Conservation (phyloP, 2,797 vertebrate genomes). For the Arnoldichthys spilopterus region DNA sequence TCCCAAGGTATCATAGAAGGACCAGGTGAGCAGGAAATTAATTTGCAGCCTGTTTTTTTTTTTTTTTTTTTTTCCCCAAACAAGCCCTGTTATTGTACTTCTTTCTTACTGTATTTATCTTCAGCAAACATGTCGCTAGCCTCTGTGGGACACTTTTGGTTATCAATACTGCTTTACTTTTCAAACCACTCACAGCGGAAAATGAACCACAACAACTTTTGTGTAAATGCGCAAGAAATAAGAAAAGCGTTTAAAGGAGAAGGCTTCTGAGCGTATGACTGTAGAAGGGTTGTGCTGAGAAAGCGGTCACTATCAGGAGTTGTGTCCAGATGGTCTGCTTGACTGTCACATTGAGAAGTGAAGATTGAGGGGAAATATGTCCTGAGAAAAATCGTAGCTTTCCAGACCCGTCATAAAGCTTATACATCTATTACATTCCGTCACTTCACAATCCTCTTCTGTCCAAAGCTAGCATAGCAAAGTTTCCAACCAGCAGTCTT, state of each 20-base stretch:
- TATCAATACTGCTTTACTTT: not conserved
- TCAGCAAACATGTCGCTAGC: constrained; percentile 6
- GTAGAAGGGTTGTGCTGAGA: not conserved
- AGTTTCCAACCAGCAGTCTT: constrained; percentile 38
- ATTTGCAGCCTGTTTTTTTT: not conserved
- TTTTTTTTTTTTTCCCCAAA: not conserved
- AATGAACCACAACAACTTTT: not conserved
- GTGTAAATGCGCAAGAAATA: not conserved
- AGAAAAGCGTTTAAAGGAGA: not conserved
- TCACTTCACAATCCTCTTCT: constrained; percentile 52
- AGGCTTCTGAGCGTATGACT: not conserved
- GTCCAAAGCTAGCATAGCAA: constrained; percentile 40
- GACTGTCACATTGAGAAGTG: not conserved
- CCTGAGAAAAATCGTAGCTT: constrained; percentile 58
- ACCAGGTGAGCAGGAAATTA: constrained; percentile 22
- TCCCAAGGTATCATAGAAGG: constrained; percentile 12
- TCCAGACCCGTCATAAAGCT: constrained; percentile 57
- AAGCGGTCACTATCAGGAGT: not conserved
- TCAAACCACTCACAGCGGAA: not conserved
- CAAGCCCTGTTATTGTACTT: not conserved
- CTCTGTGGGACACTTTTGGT: not conserved
- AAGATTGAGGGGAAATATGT: constrained; percentile 22
- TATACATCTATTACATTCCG: constrained; percentile 58
- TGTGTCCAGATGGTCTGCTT: constrained; percentile 15
- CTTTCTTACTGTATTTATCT: not conserved